A percentile compares a stretch with the other conserved stretches of the same genome.
Evolutionary conservation across 2,113 vertebrate genomes (phyloP).

Genomic region (Petroica traversi): DNA sequence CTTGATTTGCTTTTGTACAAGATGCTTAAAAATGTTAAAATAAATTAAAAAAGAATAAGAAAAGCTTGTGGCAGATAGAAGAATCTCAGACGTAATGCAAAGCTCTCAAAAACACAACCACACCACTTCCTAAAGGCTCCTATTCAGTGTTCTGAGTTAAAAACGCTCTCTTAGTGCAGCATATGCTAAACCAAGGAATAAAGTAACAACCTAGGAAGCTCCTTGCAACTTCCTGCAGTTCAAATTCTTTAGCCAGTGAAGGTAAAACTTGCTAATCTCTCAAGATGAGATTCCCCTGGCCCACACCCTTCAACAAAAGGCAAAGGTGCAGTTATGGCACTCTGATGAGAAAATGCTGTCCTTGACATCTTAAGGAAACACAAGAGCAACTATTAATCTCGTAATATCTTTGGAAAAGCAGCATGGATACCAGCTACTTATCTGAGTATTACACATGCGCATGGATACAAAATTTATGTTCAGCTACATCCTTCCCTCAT

Average conservation of each 20-base stretch:
- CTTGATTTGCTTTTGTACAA: neutral
- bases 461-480: neutral
- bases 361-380: neutral
- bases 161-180: neutral
- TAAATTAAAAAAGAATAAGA: neutral
- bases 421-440: neutral
- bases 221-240: neutral
- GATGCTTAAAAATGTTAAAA: neutral
- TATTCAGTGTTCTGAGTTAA: neutral
- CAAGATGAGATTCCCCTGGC: neutral
- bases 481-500: neutral
- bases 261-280: neutral
- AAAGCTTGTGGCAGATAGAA: neutral
- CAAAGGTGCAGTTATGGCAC: neutral
- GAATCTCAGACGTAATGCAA: neutral
- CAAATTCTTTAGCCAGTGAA: neutral
- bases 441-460: neutral
- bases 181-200: neutral
- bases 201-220: neutral
- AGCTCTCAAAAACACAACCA: neutral
- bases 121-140: neutral
- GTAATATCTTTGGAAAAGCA: neutral
- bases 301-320: fast-evolving
- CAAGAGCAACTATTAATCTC: neutral
- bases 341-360: neutral